These are phyloP conservation scores for Osmerus mordax DNA, from an alignment of 2,113 vertebrate species.

Conservation along the genomic window DNA sequence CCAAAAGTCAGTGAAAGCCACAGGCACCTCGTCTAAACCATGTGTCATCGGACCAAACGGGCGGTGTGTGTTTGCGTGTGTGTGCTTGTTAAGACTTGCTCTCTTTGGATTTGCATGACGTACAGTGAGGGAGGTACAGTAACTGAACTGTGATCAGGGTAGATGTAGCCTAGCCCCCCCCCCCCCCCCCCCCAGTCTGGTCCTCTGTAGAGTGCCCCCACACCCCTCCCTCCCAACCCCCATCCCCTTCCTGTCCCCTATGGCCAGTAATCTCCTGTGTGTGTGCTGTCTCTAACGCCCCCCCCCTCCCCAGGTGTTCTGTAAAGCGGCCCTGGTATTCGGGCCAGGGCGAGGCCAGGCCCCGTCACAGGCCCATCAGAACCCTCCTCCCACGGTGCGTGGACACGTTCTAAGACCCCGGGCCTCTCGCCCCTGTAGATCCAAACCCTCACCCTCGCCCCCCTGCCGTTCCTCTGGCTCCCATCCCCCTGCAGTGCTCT, in stretches of 20 bases:
- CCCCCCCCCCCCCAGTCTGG: not conserved
- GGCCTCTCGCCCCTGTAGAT: not conserved
- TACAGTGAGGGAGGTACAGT: not conserved
- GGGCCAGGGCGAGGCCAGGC: not conserved
- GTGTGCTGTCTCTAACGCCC: not conserved
- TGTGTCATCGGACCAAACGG: too few relatives aligned
- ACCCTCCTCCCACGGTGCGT: slow-evolving; percentile 32
- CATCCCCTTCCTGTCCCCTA: too few relatives aligned
- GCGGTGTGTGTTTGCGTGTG: too few relatives aligned
- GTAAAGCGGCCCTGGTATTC: slow-evolving; percentile 19
- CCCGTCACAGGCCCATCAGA: slow-evolving; percentile 19
- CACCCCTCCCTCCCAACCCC: too few relatives aligned
- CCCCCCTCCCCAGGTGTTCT: slow-evolving; percentile 17
- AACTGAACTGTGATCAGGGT: not conserved
- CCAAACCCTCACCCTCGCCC: not conserved
- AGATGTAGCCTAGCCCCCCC: not conserved
- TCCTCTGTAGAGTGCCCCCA: too few relatives aligned
- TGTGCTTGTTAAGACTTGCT: not conserved
- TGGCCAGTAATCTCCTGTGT: not conserved
- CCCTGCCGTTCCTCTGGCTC: too few relatives aligned
- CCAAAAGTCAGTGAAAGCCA: too few relatives aligned
- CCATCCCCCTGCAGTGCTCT: too few relatives aligned
- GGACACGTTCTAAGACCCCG: not conserved
- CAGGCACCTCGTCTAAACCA: too few relatives aligned
- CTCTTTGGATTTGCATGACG: not conserved